Percentiles rank a stretch among this genome's conserved stretches.
Evolutionary conservation across 2,797 vertebrate species (phyloP).

Genomic region (Hipposideros larvatus): DNA sequence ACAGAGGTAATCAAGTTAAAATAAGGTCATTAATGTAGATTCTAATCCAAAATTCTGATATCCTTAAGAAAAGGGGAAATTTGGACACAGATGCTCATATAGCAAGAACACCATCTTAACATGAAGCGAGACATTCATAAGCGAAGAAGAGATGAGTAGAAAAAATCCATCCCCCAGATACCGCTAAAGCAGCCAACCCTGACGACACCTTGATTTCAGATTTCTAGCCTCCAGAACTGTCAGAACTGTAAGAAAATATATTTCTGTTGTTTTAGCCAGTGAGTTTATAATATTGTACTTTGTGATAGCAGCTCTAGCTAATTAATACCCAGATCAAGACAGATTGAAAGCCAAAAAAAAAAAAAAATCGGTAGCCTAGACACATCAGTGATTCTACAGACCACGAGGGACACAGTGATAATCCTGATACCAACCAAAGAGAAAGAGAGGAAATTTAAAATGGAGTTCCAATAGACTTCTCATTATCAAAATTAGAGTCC

Average conservation of each 20-base stretch:
- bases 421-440: not conserved
- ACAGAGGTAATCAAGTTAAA: not conserved
- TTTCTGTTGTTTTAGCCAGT: not conserved
- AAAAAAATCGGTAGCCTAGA: not conserved
- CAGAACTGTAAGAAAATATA: not conserved
- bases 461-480: not conserved
- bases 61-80: not conserved
- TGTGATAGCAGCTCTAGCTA: not conserved
- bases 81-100: not conserved
- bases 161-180: not conserved
- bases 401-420: not conserved
- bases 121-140: not conserved
- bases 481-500: not conserved
- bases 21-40: not conserved
- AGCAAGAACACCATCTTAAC: not conserved
- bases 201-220: not conserved
- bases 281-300: not conserved
- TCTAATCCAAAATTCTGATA: not conserved
- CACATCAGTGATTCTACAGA: not conserved
- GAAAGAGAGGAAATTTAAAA: not conserved
- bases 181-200: not conserved
- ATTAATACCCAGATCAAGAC: not conserved
- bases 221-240: not conserved
- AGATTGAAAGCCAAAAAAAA: not conserved
- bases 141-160: not conserved